Conservation (phyloP, 2,113 vertebrate species). For the Hippoglossus stenolepis region DNA sequence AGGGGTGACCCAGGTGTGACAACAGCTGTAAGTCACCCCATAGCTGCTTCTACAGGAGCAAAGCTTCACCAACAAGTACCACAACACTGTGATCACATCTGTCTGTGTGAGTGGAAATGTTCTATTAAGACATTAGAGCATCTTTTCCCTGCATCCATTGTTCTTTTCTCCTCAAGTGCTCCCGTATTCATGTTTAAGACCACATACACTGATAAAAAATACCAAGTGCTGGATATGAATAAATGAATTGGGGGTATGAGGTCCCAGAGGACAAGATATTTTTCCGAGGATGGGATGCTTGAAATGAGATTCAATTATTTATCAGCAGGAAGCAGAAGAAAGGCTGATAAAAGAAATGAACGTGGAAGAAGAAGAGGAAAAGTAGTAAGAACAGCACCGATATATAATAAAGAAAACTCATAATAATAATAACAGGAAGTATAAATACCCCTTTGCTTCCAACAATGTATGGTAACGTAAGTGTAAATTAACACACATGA, state of each 20-base stretch:
- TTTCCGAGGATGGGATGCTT: conserved; percentile 56
- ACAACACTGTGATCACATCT: neutral
- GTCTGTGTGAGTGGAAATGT: neutral
- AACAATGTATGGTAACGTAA: too few species aligned
- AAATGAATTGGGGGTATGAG: conserved; percentile 49
- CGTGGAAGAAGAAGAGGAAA: conserved; percentile 1
- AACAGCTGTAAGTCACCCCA: neutral
- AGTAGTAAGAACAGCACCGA: neutral
- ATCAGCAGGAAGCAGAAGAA: conserved; percentile 43
- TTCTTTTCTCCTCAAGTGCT: neutral
- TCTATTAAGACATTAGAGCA: neutral
- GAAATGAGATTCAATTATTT: conserved; percentile 77
- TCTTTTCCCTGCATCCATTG: neutral
- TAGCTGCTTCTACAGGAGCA: neutral
- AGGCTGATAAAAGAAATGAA: conserved; percentile 3
- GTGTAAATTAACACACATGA: neutral
- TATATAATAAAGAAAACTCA: neutral
- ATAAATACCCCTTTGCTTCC: neutral
- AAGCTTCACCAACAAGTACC: neutral
- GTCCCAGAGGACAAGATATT: conserved; percentile 58
- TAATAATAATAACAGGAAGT: neutral
- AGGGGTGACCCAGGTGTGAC: conserved; percentile 2
- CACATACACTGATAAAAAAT: conserved; percentile 51
- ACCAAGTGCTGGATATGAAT: conserved; percentile 56
- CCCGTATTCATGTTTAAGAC: neutral